Evolutionary conservation across 2,113 vertebrate species (phyloP).

Genomic region (Psephotus haematonotus): DNA sequence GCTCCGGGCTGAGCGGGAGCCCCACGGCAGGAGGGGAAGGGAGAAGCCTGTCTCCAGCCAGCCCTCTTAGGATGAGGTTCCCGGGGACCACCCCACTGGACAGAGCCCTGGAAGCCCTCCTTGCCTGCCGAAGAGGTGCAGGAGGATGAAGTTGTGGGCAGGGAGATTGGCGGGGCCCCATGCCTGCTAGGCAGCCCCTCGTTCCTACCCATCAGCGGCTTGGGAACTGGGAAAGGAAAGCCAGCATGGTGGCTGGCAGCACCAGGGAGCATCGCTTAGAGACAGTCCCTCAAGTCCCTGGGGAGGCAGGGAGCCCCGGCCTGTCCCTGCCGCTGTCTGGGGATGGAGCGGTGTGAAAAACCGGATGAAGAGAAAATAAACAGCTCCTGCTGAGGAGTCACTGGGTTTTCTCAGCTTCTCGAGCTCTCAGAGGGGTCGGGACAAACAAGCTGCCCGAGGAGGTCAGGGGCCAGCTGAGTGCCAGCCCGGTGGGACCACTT

Average conservation of each 20-base stretch:
- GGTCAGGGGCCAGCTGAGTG: not conserved
- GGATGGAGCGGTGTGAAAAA: not conserved
- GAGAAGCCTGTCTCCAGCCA: not conserved
- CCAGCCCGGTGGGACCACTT: not conserved
- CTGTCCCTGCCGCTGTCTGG: fast-evolving
- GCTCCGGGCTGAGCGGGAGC: not conserved
- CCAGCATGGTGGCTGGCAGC: not conserved
- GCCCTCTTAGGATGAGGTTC: not conserved
- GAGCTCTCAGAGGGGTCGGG: not conserved
- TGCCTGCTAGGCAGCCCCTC: not conserved
- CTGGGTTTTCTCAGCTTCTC: not conserved
- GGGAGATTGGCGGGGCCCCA: not conserved
- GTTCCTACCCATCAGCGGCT: not conserved
- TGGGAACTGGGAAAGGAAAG: not conserved
- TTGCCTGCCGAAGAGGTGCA: not conserved
- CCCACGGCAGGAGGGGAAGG: not conserved
- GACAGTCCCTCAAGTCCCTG: not conserved
- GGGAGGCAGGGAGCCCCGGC: not conserved
- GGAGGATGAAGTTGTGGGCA: not conserved
- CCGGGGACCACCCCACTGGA: not conserved
- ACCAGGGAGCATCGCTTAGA: fast-evolving
- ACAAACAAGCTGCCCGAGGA: fast-evolving
- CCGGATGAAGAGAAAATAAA: not conserved
- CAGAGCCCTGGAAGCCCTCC: not conserved
- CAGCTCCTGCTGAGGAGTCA: not conserved